phyloP scores from a whole-genome alignment of 2,797 vertebrate genomes.

The Parauchenoglanis punctatus region DNA sequence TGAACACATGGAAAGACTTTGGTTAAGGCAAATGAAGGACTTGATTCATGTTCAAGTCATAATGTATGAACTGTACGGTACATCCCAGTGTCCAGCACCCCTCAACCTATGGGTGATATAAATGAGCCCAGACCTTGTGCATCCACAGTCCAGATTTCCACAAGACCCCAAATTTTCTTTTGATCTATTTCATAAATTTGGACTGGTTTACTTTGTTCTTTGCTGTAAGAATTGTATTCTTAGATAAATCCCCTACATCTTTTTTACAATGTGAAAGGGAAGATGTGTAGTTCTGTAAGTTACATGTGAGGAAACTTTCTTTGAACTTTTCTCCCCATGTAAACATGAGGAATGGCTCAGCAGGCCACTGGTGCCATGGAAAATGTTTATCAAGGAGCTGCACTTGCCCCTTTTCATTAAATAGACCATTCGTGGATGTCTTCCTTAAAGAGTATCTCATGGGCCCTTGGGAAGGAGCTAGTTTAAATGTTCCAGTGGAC shows the following conservation, averaged over 20 bases:
- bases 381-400: conserved; percentile 30
- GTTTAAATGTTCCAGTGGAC: conserved; percentile 49
- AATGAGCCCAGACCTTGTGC: conserved; percentile 59
- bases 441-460: conserved; percentile 35
- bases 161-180: conserved; percentile 45
- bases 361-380: conserved; percentile 45
- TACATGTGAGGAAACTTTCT: neutral
- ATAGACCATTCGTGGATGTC: conserved; percentile 15
- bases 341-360: conserved; percentile 38
- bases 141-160: conserved; percentile 41
- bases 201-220: conserved; percentile 30
- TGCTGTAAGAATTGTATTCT: conserved; percentile 49
- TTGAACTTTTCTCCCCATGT: conserved; percentile 15
- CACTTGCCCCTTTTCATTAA: conserved; percentile 1
- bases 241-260: conserved; percentile 37
- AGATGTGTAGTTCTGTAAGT: conserved; percentile 26
- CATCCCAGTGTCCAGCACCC: conserved; percentile 51
- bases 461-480: neutral
- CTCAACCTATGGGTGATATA: conserved; percentile 51
- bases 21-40: conserved; percentile 44
- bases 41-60: conserved; percentile 62
- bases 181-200: conserved; percentile 54
- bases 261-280: conserved; percentile 8
- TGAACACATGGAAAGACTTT: conserved; percentile 62
- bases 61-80: conserved; percentile 55